Base-by-base conservation (phyloP, 2,888 invertebrate species). In the Anarsia innoxiella region DNA sequence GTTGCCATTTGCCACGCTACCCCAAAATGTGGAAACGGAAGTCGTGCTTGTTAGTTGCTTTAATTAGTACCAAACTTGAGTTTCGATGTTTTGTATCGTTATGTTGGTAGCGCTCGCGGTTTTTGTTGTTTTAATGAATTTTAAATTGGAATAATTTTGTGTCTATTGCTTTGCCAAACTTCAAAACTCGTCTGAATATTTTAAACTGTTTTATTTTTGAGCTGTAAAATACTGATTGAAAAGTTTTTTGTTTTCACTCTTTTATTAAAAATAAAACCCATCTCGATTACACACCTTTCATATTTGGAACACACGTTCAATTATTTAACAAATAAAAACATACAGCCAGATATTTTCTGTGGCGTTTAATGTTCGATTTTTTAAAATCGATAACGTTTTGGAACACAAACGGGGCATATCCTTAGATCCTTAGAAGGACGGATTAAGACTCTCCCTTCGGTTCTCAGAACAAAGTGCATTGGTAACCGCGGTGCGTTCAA, bases 21-120 rank as follows among this genome's bases (percentile, higher is more conserved):
- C 54, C 72, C 60, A 49, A 64, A 72, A 66, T 61, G 64, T 63
- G 57, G 68, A 65, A 64, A 67, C 69, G 71, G 67, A 71, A 75
- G 66, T 71, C 62, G 58, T 47, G 56, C 66, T 75, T 79, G 82
- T 79, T 82, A 80, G 74, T 75, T 73, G 69, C 58, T 78, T 77
- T 82, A 82, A 83, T 82, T 82, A 80, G 78, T 66, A 59, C 50
- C 53, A 60, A 71, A 67, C 73, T 71, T 59, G 66, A 67, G 68
- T 71, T 74, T 70, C 65, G 64, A 67, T 69, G 69, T 64, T 42
- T 62, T 56, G 59, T 51, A 60, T 53, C 46, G 55, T 54, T 56
- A 54, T 53, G 55, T 54, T 59, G 52, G 51, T 49, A 36, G 38
- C 31, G 32, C n/a, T n/a, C 38, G 35, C 41, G 39, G 34, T 42